Evolutionary conservation across 2,888 invertebrate genomes (phyloP).

Genomic region (Eristalis intricaria): DNA sequence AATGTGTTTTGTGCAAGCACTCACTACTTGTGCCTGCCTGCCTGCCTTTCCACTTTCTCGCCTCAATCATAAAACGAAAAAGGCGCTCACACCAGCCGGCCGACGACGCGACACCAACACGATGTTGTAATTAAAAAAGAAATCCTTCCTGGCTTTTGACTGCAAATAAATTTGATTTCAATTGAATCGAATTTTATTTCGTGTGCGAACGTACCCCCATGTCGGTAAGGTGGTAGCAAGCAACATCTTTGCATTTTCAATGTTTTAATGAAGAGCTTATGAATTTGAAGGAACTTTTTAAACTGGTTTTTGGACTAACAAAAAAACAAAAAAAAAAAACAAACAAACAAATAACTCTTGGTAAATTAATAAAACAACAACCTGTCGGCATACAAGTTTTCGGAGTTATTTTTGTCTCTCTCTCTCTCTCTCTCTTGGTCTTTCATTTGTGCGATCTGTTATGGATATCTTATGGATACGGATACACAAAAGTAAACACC

Average conservation of each 20-base stretch:
- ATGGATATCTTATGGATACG: conserved; percentile 29
- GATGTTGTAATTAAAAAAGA: conserved; percentile 37
- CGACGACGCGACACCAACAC: conserved; percentile 15
- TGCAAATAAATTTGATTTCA: not conserved
- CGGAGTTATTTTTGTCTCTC: not conserved
- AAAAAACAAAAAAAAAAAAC: not conserved
- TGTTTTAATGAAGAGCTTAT: not conserved
- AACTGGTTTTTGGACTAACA: conserved; percentile 38
- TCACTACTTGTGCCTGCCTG: not conserved
- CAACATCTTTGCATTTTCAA: not conserved
- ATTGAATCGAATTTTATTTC: not conserved
- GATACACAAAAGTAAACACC: conserved; percentile 31
- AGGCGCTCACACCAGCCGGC: not conserved
- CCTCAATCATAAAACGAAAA: conserved; percentile 40
- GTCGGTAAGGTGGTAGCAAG: not conserved
- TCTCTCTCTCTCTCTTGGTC: not conserved
- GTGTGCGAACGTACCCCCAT: not conserved
- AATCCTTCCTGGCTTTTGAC: conserved; percentile 52
- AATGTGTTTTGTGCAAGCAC: not conserved
- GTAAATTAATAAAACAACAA: conserved; percentile 29
- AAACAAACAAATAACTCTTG: not conserved
- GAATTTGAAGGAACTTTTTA: conserved; percentile 8
- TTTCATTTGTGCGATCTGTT: conserved; percentile 1
- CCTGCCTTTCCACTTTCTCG: conserved; percentile 60
- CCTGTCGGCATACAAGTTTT: conserved; percentile 20